Conservation (phyloP, 2,797 vertebrate species). For the Channa striata region DNA sequence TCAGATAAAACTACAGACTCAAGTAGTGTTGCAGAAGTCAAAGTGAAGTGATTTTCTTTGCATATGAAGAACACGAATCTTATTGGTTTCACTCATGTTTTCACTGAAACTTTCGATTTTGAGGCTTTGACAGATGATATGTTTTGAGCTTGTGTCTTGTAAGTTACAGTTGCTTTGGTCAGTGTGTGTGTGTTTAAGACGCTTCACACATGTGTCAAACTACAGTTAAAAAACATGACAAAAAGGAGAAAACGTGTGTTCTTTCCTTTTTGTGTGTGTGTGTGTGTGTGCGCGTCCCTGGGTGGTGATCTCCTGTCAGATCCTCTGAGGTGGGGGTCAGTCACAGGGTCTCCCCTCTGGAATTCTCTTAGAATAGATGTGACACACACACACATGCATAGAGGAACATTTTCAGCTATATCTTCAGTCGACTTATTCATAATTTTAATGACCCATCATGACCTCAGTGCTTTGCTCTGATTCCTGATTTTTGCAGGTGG, state of each 20-base stretch:
- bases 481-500: neutral
- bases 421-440: constrained; percentile 46
- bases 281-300: constrained; percentile 24
- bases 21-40: no score
- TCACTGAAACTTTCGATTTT: no score
- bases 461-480: constrained; percentile 14
- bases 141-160: neutral
- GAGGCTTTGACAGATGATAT: no score
- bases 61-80: neutral
- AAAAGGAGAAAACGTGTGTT: neutral
- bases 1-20: neutral
- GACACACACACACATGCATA: constrained; percentile 41
- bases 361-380: constrained; percentile 85
- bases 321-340: constrained; percentile 80
- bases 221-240: neutral
- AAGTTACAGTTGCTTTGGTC: neutral
- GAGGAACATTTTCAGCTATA: constrained; percentile 44
- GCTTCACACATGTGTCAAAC: neutral
- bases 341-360: constrained; percentile 83
- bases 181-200: neutral
- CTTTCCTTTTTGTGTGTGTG: constrained; percentile 3
- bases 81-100: no score
- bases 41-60: neutral
- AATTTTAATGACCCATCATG: constrained; percentile 29
- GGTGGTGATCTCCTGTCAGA: constrained; percentile 80